phyloP scores from a whole-genome alignment of 2,797 vertebrate genomes.

The Diglossa cyanea region DNA sequence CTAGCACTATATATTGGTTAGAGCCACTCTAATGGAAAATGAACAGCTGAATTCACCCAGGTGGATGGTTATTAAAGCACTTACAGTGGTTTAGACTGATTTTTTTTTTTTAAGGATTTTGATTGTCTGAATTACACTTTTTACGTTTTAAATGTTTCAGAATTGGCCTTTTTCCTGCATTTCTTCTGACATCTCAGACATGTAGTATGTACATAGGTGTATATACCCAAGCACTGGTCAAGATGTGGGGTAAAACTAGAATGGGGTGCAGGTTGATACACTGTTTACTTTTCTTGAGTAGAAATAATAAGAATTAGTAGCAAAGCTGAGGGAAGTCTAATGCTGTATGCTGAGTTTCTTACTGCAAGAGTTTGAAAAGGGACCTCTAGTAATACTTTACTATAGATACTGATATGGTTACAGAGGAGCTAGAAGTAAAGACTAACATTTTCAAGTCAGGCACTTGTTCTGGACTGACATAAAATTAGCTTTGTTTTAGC shows the following conservation, averaged over 20 bases:
- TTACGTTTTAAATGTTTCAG: conserved; percentile 23
- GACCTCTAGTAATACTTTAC: background rate
- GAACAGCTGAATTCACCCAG: background rate
- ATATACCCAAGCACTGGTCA: conserved; percentile 21
- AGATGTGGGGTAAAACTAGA: background rate
- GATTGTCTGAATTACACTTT: background rate
- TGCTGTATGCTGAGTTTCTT: background rate
- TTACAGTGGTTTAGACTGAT: background rate
- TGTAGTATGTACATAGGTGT: conserved; percentile 25
- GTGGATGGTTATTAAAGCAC: background rate
- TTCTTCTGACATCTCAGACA: background rate
- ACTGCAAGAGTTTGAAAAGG: background rate
- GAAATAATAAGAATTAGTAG: conserved; percentile 11
- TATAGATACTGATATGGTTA: background rate
- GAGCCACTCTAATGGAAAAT: background rate
- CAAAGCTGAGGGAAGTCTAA: background rate
- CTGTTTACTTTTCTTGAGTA: background rate
- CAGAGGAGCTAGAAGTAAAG: background rate
- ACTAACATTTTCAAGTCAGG: background rate
- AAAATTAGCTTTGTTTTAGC: conserved; percentile 3
- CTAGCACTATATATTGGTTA: background rate
- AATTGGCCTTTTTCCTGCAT: background rate
- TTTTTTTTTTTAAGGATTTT: background rate
- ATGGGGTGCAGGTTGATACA: background rate
- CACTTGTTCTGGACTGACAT: background rate